These are phyloP conservation scores for Laterallus jamaicensis DNA, from an alignment of 2,113 vertebrate genomes.

Conservation along the genomic window DNA sequence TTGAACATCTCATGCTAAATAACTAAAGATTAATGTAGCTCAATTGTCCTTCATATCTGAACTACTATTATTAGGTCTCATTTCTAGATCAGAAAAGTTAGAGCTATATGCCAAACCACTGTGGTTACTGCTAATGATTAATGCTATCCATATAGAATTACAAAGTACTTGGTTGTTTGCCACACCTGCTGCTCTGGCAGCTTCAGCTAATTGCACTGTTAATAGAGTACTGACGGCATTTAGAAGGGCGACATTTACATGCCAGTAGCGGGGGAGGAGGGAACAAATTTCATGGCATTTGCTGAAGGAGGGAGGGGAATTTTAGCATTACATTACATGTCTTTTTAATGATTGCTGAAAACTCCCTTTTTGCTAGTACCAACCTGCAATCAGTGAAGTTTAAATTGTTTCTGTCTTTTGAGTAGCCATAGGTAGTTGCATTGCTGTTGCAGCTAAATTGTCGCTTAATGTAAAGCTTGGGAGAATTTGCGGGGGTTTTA, in stretches of 20 bases:
- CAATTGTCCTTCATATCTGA: neutral
- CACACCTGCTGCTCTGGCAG: neutral
- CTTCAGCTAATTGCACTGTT: slow-evolving; percentile 23
- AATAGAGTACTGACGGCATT: neutral
- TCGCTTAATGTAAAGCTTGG: neutral
- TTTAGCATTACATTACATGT: neutral
- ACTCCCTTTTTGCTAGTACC: neutral
- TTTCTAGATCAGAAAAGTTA: neutral
- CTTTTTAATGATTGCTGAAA: neutral
- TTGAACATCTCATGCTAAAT: neutral
- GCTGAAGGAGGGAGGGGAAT: neutral
- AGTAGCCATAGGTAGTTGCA: neutral
- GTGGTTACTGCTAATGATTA: neutral
- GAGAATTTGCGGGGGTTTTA: neutral
- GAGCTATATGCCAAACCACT: neutral
- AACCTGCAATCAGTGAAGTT: neutral
- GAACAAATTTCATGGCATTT: neutral
- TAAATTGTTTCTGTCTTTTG: neutral
- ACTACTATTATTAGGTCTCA: neutral
- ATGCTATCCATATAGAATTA: neutral
- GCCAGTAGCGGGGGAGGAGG: neutral
- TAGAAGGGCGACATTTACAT: neutral
- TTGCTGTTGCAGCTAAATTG: neutral
- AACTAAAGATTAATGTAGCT: neutral
- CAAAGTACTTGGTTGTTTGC: neutral